Evolutionary conservation across 2,797 vertebrate genomes (phyloP).

Genomic region (Macroramphosus scolopax): DNA sequence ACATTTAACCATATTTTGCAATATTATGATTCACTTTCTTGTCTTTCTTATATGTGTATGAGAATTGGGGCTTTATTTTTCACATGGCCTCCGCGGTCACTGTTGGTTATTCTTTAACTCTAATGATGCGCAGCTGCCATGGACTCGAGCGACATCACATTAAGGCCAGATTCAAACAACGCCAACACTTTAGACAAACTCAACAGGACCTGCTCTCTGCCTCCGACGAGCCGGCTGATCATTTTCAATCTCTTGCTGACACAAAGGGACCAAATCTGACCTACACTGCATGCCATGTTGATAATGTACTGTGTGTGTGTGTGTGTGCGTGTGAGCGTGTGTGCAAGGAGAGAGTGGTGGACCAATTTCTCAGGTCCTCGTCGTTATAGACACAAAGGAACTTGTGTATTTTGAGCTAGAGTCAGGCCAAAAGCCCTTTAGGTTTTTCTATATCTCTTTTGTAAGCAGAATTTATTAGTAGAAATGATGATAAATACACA

Average conservation of each 20-base stretch:
- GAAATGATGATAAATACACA: conserved; percentile 30
- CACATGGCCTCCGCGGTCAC: conserved; percentile 18
- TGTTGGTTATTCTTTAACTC: conserved; percentile 39
- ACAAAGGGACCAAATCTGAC: conserved; percentile 61
- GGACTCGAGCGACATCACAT: conserved; percentile 33
- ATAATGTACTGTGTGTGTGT: conserved; percentile 24
- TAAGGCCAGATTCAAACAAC: conserved; percentile 40
- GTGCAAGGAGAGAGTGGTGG: background rate
- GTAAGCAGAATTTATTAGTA: conserved; percentile 50
- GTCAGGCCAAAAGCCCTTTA: conserved; percentile 37
- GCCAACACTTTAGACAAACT: conserved; percentile 29
- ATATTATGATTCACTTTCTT: conserved; percentile 58
- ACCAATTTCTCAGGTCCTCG: background rate
- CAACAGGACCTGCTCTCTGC: conserved; percentile 39
- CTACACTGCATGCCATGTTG: conserved; percentile 43
- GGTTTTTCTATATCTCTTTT: conserved; percentile 57
- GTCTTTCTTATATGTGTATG: conserved; percentile 44
- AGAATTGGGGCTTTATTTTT: conserved; percentile 38
- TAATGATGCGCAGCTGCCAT: conserved; percentile 45
- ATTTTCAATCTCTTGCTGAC: conserved; percentile 46
- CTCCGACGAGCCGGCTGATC: conserved; percentile 40
- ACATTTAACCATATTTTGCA: conserved; percentile 59
- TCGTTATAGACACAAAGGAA: conserved; percentile 27
- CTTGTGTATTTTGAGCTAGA: conserved; percentile 40
- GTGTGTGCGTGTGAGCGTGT: conserved; percentile 1